Evolutionary conservation across 64 coral and sea anemone genomes (phyloP), one percentile per base, ranked within the genome.

Genomic region (Acropora tenuis): DNA sequence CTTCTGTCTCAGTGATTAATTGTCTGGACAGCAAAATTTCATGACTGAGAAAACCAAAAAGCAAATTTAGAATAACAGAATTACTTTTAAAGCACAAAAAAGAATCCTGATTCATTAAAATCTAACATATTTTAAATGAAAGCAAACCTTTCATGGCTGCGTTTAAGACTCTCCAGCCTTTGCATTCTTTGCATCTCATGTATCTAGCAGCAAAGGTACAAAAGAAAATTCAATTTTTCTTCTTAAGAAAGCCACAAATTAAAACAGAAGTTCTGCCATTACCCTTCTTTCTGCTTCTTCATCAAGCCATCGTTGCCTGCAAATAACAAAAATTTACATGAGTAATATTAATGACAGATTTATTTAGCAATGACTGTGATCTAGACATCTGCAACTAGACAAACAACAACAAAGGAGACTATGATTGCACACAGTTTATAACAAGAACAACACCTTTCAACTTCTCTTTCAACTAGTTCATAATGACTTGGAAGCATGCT

Each of bases 1-100:
- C 76, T 79, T 95, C 93, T 47, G 93, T 90, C 77, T 95, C 89
- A 2, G 75, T 43, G 53, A 95, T 80, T 65, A 95, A 77, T 53
- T 66, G 89, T 48, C 83, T 65, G 2, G 93, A 76, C 53, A 95
- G 89, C 60, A 58, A 43, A 71, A 78, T 77, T 16, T 84, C 93
- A 47, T 78, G 50, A 17, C 89, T 91, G 41, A 75, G 52, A 55
- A 69, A 12, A 78, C 47, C 63, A 67, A 15, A 15, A 18, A 67
- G 17, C 12, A 67, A 18, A 30, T 30, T 30, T 30, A 30, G 30
- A 30, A 30, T 30, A 30, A 30, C 30, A 30, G 30, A 30, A 30
- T 30, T 2, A 55, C 52, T 8, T 1, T 55, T 55, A 55, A 55
- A 55, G 10, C 63, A 18, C 63, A 67, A 15, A 67, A 18, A 67